phyloP scores from a whole-genome alignment of 2,113 vertebrate species.

The Emberiza fucata region DNA sequence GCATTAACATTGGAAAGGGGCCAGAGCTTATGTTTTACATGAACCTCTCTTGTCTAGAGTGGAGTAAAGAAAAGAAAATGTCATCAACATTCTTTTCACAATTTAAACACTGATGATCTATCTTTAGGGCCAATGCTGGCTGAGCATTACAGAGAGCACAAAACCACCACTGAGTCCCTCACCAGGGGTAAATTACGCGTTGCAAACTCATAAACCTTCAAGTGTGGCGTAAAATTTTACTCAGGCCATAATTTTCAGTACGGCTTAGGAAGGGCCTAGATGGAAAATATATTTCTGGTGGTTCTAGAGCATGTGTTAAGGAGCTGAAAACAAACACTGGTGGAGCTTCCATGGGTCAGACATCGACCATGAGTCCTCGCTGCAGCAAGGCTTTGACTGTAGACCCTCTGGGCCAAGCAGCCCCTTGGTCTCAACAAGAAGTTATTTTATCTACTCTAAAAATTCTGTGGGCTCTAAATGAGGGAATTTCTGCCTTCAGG shows the following conservation, averaged over 20 bases:
- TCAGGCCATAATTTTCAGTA: not conserved
- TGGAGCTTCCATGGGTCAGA: not conserved
- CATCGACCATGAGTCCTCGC: not conserved
- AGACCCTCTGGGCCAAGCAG: not conserved
- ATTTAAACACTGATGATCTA: slow-evolving; percentile 42
- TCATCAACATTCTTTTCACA: slow-evolving; percentile 51
- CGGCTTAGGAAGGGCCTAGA: not conserved
- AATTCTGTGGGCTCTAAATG: not conserved
- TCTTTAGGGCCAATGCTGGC: slow-evolving; percentile 14
- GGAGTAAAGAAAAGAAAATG: slow-evolving; percentile 45
- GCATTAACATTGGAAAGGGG: slow-evolving; percentile 28
- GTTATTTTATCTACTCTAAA: not conserved
- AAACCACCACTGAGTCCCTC: not conserved
- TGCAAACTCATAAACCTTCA: not conserved
- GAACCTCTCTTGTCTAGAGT: slow-evolving; percentile 43
- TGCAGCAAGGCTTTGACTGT: not conserved
- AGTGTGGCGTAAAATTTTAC: not conserved
- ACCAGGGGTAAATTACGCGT: not conserved
- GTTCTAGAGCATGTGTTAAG: not conserved
- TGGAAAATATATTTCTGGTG: not conserved
- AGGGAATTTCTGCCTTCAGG: not conserved
- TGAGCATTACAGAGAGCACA: not conserved
- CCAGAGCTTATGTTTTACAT: slow-evolving; percentile 55
- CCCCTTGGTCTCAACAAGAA: not conserved
- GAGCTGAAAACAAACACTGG: not conserved